Conservation (phyloP, 2,888 invertebrate genomes). For the Perizoma flavofasciatum region DNA sequence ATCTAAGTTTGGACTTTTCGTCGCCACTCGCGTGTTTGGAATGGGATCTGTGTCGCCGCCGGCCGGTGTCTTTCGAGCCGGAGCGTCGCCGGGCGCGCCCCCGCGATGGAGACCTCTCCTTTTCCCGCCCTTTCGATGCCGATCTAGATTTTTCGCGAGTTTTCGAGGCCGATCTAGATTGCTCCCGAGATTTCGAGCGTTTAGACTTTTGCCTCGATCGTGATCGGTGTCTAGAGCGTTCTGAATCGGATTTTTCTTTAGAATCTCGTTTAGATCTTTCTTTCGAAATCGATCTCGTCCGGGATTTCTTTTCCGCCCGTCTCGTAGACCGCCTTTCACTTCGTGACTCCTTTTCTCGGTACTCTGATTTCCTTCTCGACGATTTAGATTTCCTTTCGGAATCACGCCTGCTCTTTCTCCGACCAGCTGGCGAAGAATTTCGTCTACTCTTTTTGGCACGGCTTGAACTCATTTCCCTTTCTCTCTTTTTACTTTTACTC, state of each 20-base stretch:
- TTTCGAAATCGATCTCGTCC: slow-evolving; percentile 57
- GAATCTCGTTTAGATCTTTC: slow-evolving; percentile 53
- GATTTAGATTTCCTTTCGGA: slow-evolving; percentile 65
- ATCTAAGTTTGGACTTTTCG: slow-evolving; percentile 62
- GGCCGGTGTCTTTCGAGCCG: slow-evolving; percentile 44
- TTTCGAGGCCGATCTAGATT: slow-evolving; percentile 58
- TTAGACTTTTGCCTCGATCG: slow-evolving; percentile 60
- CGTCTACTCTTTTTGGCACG: slow-evolving; percentile 59
- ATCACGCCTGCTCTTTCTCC: slow-evolving; percentile 51
- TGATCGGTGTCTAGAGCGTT: slow-evolving; percentile 59
- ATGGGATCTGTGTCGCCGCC: slow-evolving; percentile 43
- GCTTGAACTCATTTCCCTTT: slow-evolving; percentile 48
- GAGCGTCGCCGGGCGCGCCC: slow-evolving; percentile 51
- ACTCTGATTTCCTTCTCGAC: slow-evolving; percentile 60
- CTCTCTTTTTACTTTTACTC: slow-evolving; percentile 53
- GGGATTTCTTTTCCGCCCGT: slow-evolving; percentile 57
- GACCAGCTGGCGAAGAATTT: slow-evolving; percentile 46
- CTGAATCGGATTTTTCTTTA: slow-evolving; percentile 63
- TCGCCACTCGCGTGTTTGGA: slow-evolving; percentile 57
- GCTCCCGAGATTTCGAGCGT: slow-evolving; percentile 55
- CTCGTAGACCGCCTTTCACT: slow-evolving; percentile 58
- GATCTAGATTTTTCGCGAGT: slow-evolving; percentile 51
- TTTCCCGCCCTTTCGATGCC: slow-evolving; percentile 25
- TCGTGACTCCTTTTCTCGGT: slow-evolving; percentile 55
- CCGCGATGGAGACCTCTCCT: slow-evolving; percentile 47